Base-by-base conservation (phyloP, 2,888 invertebrate species). In the Drosophila rellima region DNA sequence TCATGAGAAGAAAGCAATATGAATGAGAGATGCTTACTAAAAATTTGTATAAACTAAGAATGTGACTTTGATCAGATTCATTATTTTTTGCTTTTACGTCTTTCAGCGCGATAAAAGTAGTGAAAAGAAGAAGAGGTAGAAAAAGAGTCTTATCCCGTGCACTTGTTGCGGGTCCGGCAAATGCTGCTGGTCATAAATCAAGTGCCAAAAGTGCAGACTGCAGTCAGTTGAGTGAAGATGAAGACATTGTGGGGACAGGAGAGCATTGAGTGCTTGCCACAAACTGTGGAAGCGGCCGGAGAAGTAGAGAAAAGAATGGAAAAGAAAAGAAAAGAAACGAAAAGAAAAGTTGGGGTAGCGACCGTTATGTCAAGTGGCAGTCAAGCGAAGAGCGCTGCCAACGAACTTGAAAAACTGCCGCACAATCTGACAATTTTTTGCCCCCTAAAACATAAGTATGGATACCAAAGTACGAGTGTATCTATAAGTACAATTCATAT, bases 181-280 rank as follows among this genome's bases (percentile, higher is more conserved):
- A 42, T 55, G 79, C 75, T 51, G 72, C 44, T 66, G 74, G 74
- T 52, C 64, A 81, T 79, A 79, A 78, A 79, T 79, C 79, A 82
- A 82, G 71, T 65, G 82, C 60, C 74, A 82, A 74, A 68, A 67
- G 51, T 78, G 60, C 74, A 70, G 74, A 65, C 63, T 64, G 61
- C 52, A 63, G 57, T 51, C 39, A 18, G 31, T 6, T 8, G 2
- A 13, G 26, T 8, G 2, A 13, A 31, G 40, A 50, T 20, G 13
- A 3, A 18, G 48, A 3, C 4, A 31, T 8, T 11, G 31, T 15
- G 15, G 18, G 37, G 2, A 11, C 3, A 29, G 20, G n/a, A n/a
- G n/a, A n/a, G 44, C 8, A 13, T 15, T 8, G 26, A 10, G 13
- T 31, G 18, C 47, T 11, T 10, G 35, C n/a, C 4, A 10, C 2